Conservation (phyloP, 2,797 vertebrate species). For the Schizopygopsis malacanthus region DNA sequence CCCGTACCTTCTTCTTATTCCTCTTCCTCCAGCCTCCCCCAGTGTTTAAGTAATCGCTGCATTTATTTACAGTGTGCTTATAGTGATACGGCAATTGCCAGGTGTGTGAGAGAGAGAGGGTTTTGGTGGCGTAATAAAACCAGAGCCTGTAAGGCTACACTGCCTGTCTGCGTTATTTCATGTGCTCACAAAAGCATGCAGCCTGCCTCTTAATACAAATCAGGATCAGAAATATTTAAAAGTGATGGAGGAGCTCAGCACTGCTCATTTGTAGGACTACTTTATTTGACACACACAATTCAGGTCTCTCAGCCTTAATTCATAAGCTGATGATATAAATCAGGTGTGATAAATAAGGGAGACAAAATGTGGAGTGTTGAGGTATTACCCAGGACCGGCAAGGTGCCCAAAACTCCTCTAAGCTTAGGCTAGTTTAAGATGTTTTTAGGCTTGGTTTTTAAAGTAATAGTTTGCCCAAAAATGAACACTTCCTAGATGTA, state of each 20-base stretch:
- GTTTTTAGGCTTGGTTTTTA: not conserved
- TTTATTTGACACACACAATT: slow-evolving; percentile 10
- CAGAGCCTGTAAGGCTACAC: slow-evolving; percentile 10
- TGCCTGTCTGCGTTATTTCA: slow-evolving; percentile 22
- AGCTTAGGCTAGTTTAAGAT: not conserved
- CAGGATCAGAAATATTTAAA: not conserved
- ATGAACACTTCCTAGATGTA: not conserved
- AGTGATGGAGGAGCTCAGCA: not conserved
- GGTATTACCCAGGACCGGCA: not conserved
- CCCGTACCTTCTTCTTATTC: slow-evolving; percentile 43
- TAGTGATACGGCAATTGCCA: slow-evolving; percentile 64
- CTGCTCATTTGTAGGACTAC: not conserved
- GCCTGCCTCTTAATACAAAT: not conserved
- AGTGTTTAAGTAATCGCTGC: not conserved
- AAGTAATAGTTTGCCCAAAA: not conserved
- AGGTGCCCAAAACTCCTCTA: not conserved
- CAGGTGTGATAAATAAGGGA: not conserved
- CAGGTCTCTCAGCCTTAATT: not conserved
- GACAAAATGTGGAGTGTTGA: not conserved
- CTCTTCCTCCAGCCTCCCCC: slow-evolving; percentile 34
- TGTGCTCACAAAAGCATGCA: not conserved
- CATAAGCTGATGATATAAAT: slow-evolving; percentile 4
- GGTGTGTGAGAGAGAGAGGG: slow-evolving; percentile 56
- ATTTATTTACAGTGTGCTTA: not conserved
- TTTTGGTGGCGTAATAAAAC: slow-evolving; percentile 49